Base-by-base conservation (phyloP, 2,888 invertebrate species). In the Pristionchus mayeri region DNA sequence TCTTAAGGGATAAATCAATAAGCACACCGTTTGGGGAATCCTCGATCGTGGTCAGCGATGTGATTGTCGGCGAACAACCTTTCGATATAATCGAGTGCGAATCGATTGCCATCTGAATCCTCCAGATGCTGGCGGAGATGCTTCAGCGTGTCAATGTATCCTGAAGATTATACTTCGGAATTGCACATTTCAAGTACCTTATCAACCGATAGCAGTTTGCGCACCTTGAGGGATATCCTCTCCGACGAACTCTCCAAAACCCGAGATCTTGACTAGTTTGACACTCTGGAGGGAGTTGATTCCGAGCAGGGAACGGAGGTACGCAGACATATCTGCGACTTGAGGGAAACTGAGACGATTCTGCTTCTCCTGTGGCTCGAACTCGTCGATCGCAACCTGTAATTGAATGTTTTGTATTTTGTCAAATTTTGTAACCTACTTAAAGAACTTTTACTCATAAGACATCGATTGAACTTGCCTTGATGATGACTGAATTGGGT, bases 81-180 rank as follows among this genome's bases (percentile, higher is more conserved):
- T n/a, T 82, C 81, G 13, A 82, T 34, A 21, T 63, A 82, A n/a
- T 82, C 81, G 21, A 82, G 63, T 0, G 48, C 34, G n/a, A 82
- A 82, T 63, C 81, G 60, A 63, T 82, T 82, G 2, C 44, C 81
- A 1, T 82, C 81, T 3, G 81, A 63, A 48, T 82, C 81, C n/a
- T 82, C 81, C 2, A 82, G 27, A 21, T 63, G 63, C 21, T 82
- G 18, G 4, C 81, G 40, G n/a, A 82, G 81, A 21, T 34, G 48
- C 30, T 82, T 44, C 27, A 82, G n/a, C 7, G 81, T 52, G 16
- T 63, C 48, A 1, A 82, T 63, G 63, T 52, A 63, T 11, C 81
- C 81, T 82, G 37, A 16, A 76, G 27, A 37, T 34, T 37, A 34
- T 67, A 9, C 13, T 30, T 18, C 16, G 21, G 6, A 34, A 1